Evolutionary conservation across 2,797 vertebrate genomes (phyloP), one percentile per base, ranked within the genome.

Genomic region (Ctenosaura bakeri): DNA sequence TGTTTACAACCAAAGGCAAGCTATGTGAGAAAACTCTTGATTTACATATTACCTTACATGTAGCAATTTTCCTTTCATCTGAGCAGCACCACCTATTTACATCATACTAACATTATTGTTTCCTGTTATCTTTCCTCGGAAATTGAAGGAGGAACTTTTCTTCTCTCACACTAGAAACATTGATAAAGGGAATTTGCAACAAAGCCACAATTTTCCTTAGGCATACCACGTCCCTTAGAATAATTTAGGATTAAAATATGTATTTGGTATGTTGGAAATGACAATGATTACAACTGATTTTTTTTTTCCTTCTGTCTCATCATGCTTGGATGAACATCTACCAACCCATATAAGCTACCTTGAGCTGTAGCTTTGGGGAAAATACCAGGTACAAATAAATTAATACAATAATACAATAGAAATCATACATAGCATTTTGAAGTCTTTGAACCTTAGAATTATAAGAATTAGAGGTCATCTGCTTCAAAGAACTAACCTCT

Each of bases 61-160:
- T 9, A 42, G 24, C 2, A 42, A 35, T 88, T 78, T 20, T 64
- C 9, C n/a, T 7, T 52, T 32, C 54, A 59, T 83, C 69, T 76
- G 38, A 69, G 6, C 6, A 56, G 50, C 29, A 32, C 0, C 32
- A 79, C 20, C 16, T 14, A 64, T 88, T 81, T 18, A 14, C 18
- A 50, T 80, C 32, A 54, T 22, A 54, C 12, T 59, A 52, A n/a
- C 35, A 88, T 81, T 80, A 50, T 87, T 64, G 66, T 88, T 81
- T 81, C 62, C 62, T 79, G 56, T 87, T 79, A 56, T 18, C 26
- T 80, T 32, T 14, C 20, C n/a, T 79, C 56, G 35, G 76, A 79
- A 64, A 79, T 32, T 87, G 77, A 50, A 52, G 62, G 46, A 87
- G 46, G 59, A 20, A 9, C 52, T 18, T 16, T 79, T 38, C 42